Evolutionary conservation across 2,797 vertebrate species (phyloP).

Genomic region (Amphiprion clarkii): DNA sequence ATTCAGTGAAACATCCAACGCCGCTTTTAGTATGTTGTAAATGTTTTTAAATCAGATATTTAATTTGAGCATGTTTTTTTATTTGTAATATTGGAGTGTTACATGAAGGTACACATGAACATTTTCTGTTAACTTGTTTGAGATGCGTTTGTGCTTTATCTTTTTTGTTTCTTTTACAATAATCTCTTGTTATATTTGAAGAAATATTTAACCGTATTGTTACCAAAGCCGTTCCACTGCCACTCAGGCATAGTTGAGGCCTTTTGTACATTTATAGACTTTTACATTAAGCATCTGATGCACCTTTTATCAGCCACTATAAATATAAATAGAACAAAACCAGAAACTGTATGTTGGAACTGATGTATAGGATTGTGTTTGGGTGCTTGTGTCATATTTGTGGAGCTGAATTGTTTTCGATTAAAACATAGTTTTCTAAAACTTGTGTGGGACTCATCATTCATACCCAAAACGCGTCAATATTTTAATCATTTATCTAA

Average conservation of each 20-base stretch:
- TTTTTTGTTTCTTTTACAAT: background rate
- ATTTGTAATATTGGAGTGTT: constrained; percentile 38
- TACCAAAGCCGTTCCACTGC: constrained; percentile 62
- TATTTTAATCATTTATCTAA: too few species aligned
- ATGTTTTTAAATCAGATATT: background rate
- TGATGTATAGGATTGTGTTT: constrained; percentile 5
- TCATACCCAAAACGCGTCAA: background rate
- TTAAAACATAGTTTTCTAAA: constrained; percentile 75
- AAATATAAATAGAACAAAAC: background rate
- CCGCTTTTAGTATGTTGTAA: constrained; percentile 7
- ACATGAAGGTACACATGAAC: constrained; percentile 37
- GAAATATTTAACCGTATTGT: constrained; percentile 31
- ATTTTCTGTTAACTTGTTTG: constrained; percentile 9
- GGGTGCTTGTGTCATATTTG: constrained; percentile 14
- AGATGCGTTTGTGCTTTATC: constrained; percentile 8
- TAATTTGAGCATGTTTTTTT: constrained; percentile 20
- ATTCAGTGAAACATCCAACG: background rate
- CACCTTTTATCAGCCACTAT: background rate
- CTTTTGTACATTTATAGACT: constrained; percentile 9
- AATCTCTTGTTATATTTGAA: constrained; percentile 34
- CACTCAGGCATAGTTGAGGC: background rate
- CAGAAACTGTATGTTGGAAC: background rate
- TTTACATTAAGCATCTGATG: constrained; percentile 1
- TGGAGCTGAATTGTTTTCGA: constrained; percentile 57
- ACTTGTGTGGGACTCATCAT: background rate